These are phyloP conservation scores for Xenopus tropicalis DNA, from an alignment of 2,113 vertebrate genomes.

Conservation along the genomic window DNA sequence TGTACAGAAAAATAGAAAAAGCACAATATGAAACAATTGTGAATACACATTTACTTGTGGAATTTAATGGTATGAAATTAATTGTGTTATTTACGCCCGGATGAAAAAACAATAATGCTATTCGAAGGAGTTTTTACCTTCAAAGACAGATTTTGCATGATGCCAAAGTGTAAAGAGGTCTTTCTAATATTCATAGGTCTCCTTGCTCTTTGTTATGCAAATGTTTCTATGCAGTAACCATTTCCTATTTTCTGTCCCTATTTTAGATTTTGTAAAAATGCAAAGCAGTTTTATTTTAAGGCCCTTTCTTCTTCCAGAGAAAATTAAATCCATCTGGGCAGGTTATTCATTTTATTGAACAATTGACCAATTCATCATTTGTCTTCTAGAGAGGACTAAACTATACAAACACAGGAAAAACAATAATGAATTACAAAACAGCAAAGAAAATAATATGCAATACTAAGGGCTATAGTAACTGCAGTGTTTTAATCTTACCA, in stretches of 20 bases:
- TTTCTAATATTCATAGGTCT: constrained; percentile 29
- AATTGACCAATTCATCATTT: constrained; percentile 26
- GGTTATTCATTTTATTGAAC: constrained; percentile 22
- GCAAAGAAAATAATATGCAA: no score
- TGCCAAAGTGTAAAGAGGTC: constrained; percentile 29
- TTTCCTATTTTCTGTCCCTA: constrained; percentile 34
- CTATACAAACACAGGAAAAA: not conserved
- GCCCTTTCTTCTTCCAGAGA: no score
- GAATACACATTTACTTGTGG: not conserved
- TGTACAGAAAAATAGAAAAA: not conserved
- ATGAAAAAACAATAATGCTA: constrained; percentile 25
- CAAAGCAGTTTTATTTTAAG: constrained; percentile 23
- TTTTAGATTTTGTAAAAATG: constrained; percentile 18
- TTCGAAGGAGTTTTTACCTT: not conserved
- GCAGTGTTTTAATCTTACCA: no score
- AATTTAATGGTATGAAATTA: not conserved
- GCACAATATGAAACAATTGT: not conserved
- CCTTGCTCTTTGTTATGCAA: constrained; percentile 33
- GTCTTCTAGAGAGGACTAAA: not conserved
- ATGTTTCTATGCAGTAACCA: constrained; percentile 38
- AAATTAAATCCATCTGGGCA: constrained; percentile 11
- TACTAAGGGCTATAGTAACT: no score
- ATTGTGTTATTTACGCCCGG: constrained; percentile 3
- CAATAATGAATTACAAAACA: no score
- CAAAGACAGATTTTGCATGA: constrained; percentile 17